Evolutionary conservation across 2,888 invertebrate species (phyloP).

Genomic region (Drosophila tripunctata): DNA sequence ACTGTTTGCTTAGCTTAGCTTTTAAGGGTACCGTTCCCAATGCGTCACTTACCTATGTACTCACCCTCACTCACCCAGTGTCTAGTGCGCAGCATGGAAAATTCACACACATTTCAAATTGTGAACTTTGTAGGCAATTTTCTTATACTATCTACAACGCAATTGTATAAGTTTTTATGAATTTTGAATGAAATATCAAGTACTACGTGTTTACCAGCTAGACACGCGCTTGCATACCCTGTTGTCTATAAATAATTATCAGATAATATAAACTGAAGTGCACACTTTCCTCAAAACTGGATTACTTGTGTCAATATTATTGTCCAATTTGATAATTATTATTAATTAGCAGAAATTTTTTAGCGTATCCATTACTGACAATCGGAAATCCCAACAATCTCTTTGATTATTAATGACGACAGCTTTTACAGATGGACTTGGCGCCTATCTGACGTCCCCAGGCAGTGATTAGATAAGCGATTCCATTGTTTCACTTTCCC

Average conservation of each 20-base stretch:
- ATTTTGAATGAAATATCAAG: background rate
- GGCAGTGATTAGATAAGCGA: conserved; percentile 38
- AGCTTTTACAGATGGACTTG: conserved; percentile 4
- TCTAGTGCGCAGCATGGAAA: conserved; percentile 19
- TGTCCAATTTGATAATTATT: conserved; percentile 51
- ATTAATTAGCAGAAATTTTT: conserved; percentile 40
- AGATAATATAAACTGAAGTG: conserved; percentile 34
- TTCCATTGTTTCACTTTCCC: background rate
- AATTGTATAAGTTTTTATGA: conserved; percentile 24
- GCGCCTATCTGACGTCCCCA: conserved; percentile 5
- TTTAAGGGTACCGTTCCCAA: conserved; percentile 4
- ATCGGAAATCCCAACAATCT: conserved; percentile 33
- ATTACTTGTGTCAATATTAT: conserved; percentile 45
- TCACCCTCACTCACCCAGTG: background rate
- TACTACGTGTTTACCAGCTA: background rate
- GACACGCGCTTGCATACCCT: conserved; percentile 11
- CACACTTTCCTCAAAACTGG: conserved; percentile 28
- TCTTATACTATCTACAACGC: conserved; percentile 25
- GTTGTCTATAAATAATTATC: conserved; percentile 35
- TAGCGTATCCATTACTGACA: conserved; percentile 30
- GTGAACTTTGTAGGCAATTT: background rate
- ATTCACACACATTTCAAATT: background rate
- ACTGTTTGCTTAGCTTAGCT: background rate
- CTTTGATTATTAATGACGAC: conserved; percentile 45
- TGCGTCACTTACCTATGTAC: too few species aligned